A percentile compares a stretch with the other conserved stretches of the same genome.
These are phyloP conservation scores for Paraescarpia echinospica DNA, from an alignment of 1,140 invertebrate genomes.

Conservation along the genomic window DNA sequence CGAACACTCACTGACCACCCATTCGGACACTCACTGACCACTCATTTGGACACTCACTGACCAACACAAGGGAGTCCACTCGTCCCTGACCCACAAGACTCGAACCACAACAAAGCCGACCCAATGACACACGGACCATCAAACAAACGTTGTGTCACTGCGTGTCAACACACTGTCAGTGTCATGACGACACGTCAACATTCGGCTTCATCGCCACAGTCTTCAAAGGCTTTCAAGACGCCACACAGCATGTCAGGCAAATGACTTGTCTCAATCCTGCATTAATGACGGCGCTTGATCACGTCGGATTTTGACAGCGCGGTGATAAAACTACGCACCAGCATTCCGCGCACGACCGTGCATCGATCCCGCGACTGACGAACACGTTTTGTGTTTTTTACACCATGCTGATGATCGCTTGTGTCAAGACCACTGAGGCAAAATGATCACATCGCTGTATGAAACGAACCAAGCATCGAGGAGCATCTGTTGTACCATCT, in stretches of 20 bases:
- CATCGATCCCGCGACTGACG: background rate
- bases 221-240: background rate
- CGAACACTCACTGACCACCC: no score
- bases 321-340: background rate
- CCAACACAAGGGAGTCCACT: background rate
- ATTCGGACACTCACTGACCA: background rate
- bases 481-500: background rate
- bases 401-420: background rate
- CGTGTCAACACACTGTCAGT: background rate
- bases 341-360: background rate
- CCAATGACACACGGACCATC: background rate
- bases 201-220: background rate
- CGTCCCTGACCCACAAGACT: background rate
- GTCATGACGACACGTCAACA: background rate
- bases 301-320: background rate
- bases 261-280: background rate
- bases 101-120: background rate
- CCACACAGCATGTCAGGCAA: background rate
- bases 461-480: background rate
- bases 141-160: background rate
- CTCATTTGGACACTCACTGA: background rate
- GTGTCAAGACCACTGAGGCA: background rate
- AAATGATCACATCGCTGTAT: background rate
- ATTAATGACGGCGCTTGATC: background rate
- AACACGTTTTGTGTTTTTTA: background rate